Evolutionary conservation across 2,888 invertebrate genomes (phyloP), one percentile per base, ranked within the genome.

Genomic region (Drosophila sordidula): DNA sequence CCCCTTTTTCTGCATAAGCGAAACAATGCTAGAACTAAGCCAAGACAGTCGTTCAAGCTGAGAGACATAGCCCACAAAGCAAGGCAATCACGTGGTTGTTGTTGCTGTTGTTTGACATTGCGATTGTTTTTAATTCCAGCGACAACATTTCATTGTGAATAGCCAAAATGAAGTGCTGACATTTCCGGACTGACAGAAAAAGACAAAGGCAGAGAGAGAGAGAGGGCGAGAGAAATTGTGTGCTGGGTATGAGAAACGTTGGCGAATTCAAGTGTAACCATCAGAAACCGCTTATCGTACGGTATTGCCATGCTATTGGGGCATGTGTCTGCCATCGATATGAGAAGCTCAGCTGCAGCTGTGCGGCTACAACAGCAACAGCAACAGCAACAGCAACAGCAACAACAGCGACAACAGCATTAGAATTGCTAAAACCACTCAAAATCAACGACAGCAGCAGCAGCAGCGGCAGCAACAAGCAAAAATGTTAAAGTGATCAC

Each of bases 401-500:
- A 89, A 29, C 61, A 79, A 47, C 74, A 68, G 41, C 65, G 83
- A 56, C 73, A 64, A 51, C 86, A 85, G 62, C 87, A 90, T 85
- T 90, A 90, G 88, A 89, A 90, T 90, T 89, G 89, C 82, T 80
- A 76, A 75, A 77, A 82, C 83, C 85, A 80, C 80, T 79, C 82
- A 80, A 84, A 86, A 86, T 65, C 80, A 77, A 51, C 72, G 70
- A 64, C 70, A 76, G 58, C 36, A 52, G 32, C 54, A 61, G 63
- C 61, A 65, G 36, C 70, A 49, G 55, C 51, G 25, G 42, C 63
- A 72, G 69, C 77, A 78, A 85, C 80, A 78, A 76, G 80, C 70
- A 85, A 84, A 90, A 90, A 90, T 89, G 89, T 87, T 90, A 88
- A 91, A 91, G 81, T 79, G 90, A 90, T 90, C 90, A 90, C 90